phyloP scores from a whole-genome alignment of 2,797 vertebrate genomes.

The Bradypodion pumilum region DNA sequence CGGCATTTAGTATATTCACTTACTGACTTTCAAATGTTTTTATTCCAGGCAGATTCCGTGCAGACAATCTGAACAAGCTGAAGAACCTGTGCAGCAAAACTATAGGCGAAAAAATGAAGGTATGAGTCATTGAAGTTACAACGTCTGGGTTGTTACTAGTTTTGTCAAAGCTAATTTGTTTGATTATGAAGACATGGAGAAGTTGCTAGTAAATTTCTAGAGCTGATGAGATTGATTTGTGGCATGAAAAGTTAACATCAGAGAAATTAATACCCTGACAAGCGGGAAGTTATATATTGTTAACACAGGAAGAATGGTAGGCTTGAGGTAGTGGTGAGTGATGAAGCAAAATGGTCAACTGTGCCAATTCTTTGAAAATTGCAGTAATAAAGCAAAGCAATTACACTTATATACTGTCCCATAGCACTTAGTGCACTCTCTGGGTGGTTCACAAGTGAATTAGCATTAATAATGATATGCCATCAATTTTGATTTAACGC shows the following conservation, averaged over 20 bases:
- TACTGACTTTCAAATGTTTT: conserved; percentile 30
- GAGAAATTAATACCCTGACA: not conserved
- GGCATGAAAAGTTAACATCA: not conserved
- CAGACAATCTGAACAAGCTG: conserved; percentile 94
- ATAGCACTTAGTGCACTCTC: too few species aligned
- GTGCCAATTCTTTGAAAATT: not conserved
- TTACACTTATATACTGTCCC: too few species aligned
- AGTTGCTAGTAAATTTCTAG: not conserved
- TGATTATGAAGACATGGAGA: not conserved
- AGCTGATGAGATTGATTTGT: not conserved
- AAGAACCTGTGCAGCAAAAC: conserved; percentile 98
- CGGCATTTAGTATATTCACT: not conserved
- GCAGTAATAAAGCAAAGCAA: not conserved
- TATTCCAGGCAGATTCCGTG: conserved; percentile 88
- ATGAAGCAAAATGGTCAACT: not conserved
- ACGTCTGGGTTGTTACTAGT: not conserved
- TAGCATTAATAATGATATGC: too few species aligned
- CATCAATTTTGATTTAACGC: too few species aligned
- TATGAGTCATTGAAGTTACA: conserved; percentile 53
- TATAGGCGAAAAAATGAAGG: conserved; percentile 99
- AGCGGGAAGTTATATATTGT: not conserved
- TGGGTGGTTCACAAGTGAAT: too few species aligned
- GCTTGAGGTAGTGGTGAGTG: not conserved
- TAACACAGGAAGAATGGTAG: too few species aligned
- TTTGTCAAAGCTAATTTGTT: not conserved